Evolutionary conservation across 1,140 invertebrate species (phyloP).

Genomic region (Camponotus floridanus): DNA sequence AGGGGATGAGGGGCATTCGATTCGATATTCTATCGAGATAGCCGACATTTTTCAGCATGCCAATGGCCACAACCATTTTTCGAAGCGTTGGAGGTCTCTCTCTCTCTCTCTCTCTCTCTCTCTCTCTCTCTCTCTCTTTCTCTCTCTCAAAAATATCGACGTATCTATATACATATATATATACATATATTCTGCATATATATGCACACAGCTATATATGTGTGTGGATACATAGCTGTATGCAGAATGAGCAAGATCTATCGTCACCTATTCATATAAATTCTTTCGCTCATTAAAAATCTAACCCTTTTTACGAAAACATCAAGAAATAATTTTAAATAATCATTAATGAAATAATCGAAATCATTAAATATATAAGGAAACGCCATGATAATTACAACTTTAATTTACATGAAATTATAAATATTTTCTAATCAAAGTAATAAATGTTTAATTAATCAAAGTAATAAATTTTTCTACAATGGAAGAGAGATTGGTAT

Average conservation of each 20-base stretch:
- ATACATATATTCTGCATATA: too few species aligned
- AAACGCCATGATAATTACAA: not conserved
- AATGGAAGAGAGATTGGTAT: not conserved
- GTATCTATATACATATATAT: not conserved
- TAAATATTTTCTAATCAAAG: not conserved
- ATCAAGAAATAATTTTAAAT: not conserved
- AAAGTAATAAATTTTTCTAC: not conserved
- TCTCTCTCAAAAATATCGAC: not conserved
- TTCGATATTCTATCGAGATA: constrained; percentile 70
- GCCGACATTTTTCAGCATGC: constrained; percentile 63
- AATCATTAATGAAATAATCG: not conserved
- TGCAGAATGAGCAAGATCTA: constrained; percentile 11
- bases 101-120: too few species aligned
- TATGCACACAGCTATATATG: not conserved
- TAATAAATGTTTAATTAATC: not conserved
- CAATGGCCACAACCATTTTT: constrained; percentile 64
- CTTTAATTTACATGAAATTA: not conserved
- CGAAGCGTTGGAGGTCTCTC: constrained; percentile 20
- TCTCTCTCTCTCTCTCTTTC: too few species aligned
- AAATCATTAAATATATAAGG: not conserved
- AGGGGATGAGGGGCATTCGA: constrained; percentile 15
- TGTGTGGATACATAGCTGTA: not conserved
- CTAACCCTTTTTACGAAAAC: not conserved
- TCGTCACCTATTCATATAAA: constrained; percentile 12
- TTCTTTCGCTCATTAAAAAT: constrained; percentile 29